Evolutionary conservation across 2,797 vertebrate genomes (phyloP), one percentile per base, ranked within the genome.

Genomic region (Myotis planiceps): DNA sequence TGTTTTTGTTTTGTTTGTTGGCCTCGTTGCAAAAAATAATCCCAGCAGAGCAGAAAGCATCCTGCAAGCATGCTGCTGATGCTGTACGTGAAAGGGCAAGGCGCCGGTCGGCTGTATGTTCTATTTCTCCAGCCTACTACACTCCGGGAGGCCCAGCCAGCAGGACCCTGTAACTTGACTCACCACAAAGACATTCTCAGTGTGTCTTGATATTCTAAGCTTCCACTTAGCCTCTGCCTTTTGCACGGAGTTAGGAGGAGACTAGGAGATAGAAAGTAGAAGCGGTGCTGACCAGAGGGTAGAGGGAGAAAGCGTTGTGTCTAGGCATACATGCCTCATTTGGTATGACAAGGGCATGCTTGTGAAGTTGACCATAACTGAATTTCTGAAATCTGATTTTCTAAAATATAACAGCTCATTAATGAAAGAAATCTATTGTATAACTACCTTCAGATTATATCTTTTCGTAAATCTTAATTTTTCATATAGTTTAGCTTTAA

Each of bases 1-100:
- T 91, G 80, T 71, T 1, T 5, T 49, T 29, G 6, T 27, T 51
- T 58, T 45, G 65, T 79, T 45, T n/a, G 80, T 65, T 79, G n/a
- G 63, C 63, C 55, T 37, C 42, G 32, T 29, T 74, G 80, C 78
- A 95, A 87, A 93, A 94, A 94, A 94, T 88, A 58, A 89, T 81
- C 83, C 12, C 49, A 65, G 53, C 5, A 32, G 34, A 29, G 51
- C 9, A 68, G 29, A 96, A 97, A 92, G 84, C 0, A 15, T 47
- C 95, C 83, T 27, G 60, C 95, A 97, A 94, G 86, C 0, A 12
- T 37, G 95, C 81, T 37, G 55, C 94, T 92, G 84, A 92, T 90
- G 87, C 95, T 92, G 42, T 80, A 32, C 58, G 92, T 45, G 88
- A 79, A 69, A 74, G 91, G 78, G 69, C 45, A 8, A 80, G 27